These are phyloP conservation scores for Drosophila neocordata DNA, from an alignment of 1,140 invertebrate species.

Conservation along the genomic window DNA sequence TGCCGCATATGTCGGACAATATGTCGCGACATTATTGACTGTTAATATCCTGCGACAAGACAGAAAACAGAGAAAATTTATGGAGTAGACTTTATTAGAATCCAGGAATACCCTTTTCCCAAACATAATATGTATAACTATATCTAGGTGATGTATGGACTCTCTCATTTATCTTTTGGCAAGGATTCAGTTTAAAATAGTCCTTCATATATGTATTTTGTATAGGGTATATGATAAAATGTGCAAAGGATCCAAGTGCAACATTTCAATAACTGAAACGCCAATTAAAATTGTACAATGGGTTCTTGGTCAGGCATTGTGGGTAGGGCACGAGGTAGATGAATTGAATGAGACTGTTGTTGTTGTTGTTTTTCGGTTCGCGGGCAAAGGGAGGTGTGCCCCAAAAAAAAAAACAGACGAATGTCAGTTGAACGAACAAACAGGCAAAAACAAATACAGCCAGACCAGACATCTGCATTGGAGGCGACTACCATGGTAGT, in stretches of 20 bases:
- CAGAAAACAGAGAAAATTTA: not conserved
- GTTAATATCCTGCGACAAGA: constrained; percentile 57
- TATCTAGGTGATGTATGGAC: no score
- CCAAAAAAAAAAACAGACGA: constrained; percentile 53
- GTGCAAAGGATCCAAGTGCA: constrained; percentile 49
- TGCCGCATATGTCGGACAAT: constrained; percentile 68
- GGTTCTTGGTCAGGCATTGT: constrained; percentile 48
- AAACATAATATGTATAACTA: not conserved
- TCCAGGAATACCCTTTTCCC: not conserved
- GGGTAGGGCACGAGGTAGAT: not conserved
- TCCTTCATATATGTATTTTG: not conserved
- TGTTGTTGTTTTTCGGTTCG: not conserved
- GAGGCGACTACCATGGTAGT: constrained; percentile 32
- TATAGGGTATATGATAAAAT: constrained; percentile 21
- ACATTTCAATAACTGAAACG: constrained; percentile 79
- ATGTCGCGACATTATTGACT: constrained; percentile 74
- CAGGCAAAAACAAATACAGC: constrained; percentile 69
- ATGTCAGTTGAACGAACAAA: constrained; percentile 76
- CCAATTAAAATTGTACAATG: constrained; percentile 78
- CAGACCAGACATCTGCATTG: constrained; percentile 48
- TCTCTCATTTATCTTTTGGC: no score
- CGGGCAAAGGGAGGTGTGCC: constrained; percentile 10
- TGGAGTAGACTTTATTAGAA: not conserved
- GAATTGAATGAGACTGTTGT: not conserved
- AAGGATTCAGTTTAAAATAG: not conserved